Conservation (phyloP, 2,888 invertebrate genomes). For the Caenorhabditis sinica region DNA sequence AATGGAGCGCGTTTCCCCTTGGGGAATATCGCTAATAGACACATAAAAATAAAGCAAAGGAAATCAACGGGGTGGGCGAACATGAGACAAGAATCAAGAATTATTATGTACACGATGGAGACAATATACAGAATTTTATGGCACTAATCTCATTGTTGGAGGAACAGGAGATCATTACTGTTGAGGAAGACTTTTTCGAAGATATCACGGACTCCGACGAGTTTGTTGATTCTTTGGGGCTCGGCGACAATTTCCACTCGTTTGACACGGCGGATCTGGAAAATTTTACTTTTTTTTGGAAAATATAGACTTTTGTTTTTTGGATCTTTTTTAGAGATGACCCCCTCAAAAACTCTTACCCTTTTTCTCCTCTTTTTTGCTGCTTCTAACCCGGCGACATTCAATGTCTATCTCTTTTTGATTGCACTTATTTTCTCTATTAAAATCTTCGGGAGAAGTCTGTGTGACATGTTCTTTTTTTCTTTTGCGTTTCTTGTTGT, state of each 20-base stretch:
- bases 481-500: background rate
- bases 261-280: constrained; percentile 70
- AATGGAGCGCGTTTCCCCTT: no score
- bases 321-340: background rate
- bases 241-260: constrained; percentile 74
- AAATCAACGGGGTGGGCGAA: no score
- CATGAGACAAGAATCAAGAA: background rate
- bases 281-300: background rate
- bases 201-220: constrained; percentile 61
- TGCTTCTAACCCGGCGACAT: constrained; percentile 20
- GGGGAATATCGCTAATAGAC: no score
- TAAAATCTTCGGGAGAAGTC: background rate
- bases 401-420: constrained; percentile 11
- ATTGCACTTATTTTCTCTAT: background rate
- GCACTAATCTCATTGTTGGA: constrained; percentile 69
- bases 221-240: constrained; percentile 70
- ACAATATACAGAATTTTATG: constrained; percentile 7
- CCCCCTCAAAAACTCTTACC: background rate
- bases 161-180: constrained; percentile 69
- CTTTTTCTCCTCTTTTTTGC: background rate
- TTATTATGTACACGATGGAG: constrained; percentile 18
- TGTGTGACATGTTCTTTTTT: constrained; percentile 26
- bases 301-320: background rate
- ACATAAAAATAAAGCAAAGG: no score
- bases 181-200: constrained; percentile 75